Base-by-base conservation (phyloP, 2,113 vertebrate genomes). In the Eulemur macaco region DNA sequence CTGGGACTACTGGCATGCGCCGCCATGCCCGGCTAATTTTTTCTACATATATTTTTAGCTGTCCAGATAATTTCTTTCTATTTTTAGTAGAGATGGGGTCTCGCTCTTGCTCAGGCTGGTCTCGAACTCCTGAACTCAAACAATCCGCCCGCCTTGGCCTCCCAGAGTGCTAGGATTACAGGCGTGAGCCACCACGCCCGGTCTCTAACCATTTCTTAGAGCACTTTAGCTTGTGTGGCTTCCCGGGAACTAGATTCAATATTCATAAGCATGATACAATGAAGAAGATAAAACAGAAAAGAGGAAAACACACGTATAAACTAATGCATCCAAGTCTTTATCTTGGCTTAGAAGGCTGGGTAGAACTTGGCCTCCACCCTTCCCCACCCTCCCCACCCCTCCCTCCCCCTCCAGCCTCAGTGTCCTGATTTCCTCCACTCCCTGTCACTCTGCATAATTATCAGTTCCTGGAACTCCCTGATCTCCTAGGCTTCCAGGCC, bases 211-310 rank as follows among this genome's bases (percentile, higher is more conserved):
- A 13, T 11, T 63, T 71, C 69, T 63, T 27, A 64, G 63, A n/a
- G 73, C 31, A 31, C n/a, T 81, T 13, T 42, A n/a, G 50, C 60
- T 78, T 29, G 1, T n/a, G 58, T 25, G 60, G 56, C 63, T 71
- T 95, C 85, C 74, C 31, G 34, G 74, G 34, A 92, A 91, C 47
- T 42, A n/a, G 66, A 42, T 56, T 63, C 60, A 68, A 27, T 39
- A n/a, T 17, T 77, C 42, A 58, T 27, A 91, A 73, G 60, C 10
- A 31, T 10, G 17, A 3, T 50, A 31, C 74, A 76, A 39, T 14
- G 60, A 17, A 63, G 77, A 89, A 83, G 63, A 91, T 29, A 66
- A 78, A 39, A 39, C 7, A 37, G n/a, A 58, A 69, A n/a, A 52
- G 13, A 73, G 13, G 34, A 56, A 45, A 63, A 74, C 27, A 9